Evolutionary conservation across 2,888 invertebrate species (phyloP), one percentile per base, ranked within the genome.

Genomic region (Phasia obesa): DNA sequence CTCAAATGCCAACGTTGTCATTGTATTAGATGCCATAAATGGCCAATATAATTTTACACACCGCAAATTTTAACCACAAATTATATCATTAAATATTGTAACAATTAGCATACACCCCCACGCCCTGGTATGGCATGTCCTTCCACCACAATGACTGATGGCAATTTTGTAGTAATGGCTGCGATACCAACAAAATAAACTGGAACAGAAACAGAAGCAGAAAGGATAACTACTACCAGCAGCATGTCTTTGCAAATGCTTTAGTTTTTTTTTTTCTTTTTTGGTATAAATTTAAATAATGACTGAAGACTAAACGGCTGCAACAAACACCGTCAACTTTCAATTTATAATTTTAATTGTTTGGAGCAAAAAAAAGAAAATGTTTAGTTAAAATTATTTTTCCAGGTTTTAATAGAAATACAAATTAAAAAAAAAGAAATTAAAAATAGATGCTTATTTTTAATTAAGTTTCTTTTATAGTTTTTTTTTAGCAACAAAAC

Each of bases 61-160:
- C 82, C 79, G 55, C 82, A 78, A 73, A 83, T 75, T 57, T 65
- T 65, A 75, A 75, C 82, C 82, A 55, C 82, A 79, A 79, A 83
- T 83, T 83, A 79, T 83, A 65, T 83, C 79, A 83, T 83, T 83
- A 83, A 83, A 83, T 75, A 38, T 70, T 83, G 74, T 70, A 79
- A 75, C 75, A 83, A 79, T 83, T 83, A 83, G 79, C 65, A 79
- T 57, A 65, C 65, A 65, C 57, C 65, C 55, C 38, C 42, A 62
- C 6, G 35, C 17, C 47, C 25, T 15, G 53, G 49, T 1, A 47
- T 17, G 13, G 21, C 49, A 35, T 23, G 17, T n/a, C n/a, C 21
- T 23, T 4, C 11, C 64, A 38, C 53, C 53, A 53, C 38, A 38
- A 47, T 71, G 9, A 38, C 35, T 71, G 9, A 44, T 6, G 38